These are phyloP conservation scores for Zaprionus davidi DNA, from an alignment of 1,140 invertebrate genomes.

Conservation along the genomic window DNA sequence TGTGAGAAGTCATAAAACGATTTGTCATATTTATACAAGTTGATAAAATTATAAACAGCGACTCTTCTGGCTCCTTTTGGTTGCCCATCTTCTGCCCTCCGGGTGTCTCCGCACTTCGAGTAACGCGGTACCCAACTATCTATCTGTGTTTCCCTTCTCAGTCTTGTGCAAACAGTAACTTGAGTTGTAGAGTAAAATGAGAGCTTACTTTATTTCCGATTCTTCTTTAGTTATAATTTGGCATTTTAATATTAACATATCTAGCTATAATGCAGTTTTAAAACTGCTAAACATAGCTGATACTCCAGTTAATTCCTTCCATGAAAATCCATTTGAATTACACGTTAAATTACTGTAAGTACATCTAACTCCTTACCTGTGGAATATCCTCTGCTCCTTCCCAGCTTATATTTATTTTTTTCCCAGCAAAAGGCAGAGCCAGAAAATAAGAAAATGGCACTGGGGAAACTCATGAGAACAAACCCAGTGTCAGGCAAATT, in stretches of 20 bases:
- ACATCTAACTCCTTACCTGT: constrained; percentile 53
- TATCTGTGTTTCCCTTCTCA: too few relatives aligned
- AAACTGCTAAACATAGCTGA: neutral
- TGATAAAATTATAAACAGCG: constrained; percentile 82
- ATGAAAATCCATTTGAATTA: constrained; percentile 68
- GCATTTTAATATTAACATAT: too few relatives aligned
- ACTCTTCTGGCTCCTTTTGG: neutral
- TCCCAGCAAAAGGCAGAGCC: constrained; percentile 57
- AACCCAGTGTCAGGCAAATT: constrained; percentile 59
- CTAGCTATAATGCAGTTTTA: neutral
- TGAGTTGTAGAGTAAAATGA: too few relatives aligned
- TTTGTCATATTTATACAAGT: constrained; percentile 83
- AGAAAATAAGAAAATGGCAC: constrained; percentile 21
- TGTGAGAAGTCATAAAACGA: constrained; percentile 82
- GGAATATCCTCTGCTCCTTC: too few relatives aligned
- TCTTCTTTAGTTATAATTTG: too few relatives aligned
- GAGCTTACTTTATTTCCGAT: too few relatives aligned
- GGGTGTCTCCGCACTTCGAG: constrained; percentile 11
- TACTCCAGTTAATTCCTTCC: neutral
- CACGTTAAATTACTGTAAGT: constrained; percentile 72
- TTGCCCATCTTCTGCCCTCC: neutral
- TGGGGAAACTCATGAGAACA: constrained; percentile 15
- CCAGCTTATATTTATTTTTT: constrained; percentile 69
- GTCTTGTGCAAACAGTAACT: too few relatives aligned
- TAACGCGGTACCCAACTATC: constrained; percentile 1